Evolutionary conservation across 2,797 vertebrate genomes (phyloP).

Genomic region (Micromesistius poutassou): DNA sequence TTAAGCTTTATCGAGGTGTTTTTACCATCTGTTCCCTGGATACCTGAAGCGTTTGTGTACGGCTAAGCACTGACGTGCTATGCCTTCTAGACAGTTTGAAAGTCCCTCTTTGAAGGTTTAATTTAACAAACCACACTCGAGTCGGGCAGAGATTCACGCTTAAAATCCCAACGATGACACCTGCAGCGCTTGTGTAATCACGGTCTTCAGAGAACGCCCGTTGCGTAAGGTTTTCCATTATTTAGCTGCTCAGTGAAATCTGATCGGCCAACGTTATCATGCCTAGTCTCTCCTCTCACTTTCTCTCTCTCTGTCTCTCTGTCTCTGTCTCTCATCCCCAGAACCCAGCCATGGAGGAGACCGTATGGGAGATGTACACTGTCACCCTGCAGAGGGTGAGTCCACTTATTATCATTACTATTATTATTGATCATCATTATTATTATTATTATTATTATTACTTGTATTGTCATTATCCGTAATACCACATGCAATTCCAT

Average conservation of each 20-base stretch:
- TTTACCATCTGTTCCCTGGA: neutral
- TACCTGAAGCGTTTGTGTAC: neutral
- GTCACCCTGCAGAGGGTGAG: constrained; percentile 95
- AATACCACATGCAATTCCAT: neutral
- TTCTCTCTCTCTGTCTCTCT: neutral
- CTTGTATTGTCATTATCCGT: neutral
- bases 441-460: neutral
- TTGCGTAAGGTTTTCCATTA: constrained; percentile 44
- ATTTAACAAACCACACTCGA: neutral
- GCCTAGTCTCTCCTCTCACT: constrained; percentile 2
- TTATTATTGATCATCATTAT: neutral
- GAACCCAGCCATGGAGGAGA: constrained; percentile 93
- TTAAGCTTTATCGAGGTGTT: neutral
- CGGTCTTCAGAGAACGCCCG: neutral
- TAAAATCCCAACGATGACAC: neutral
- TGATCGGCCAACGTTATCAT: constrained; percentile 44
- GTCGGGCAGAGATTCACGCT: neutral
- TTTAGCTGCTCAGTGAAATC: constrained; percentile 54
- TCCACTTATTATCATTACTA: constrained; percentile 30
- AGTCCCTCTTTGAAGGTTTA: neutral
- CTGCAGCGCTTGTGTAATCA: neutral
- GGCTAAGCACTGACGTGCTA: neutral
- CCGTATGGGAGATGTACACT: constrained; percentile 95
- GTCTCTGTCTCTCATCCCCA: constrained; percentile 52
- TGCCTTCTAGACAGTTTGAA: neutral